Evolutionary conservation across 2,113 vertebrate genomes (phyloP).

Genomic region (Glaucomys volans): DNA sequence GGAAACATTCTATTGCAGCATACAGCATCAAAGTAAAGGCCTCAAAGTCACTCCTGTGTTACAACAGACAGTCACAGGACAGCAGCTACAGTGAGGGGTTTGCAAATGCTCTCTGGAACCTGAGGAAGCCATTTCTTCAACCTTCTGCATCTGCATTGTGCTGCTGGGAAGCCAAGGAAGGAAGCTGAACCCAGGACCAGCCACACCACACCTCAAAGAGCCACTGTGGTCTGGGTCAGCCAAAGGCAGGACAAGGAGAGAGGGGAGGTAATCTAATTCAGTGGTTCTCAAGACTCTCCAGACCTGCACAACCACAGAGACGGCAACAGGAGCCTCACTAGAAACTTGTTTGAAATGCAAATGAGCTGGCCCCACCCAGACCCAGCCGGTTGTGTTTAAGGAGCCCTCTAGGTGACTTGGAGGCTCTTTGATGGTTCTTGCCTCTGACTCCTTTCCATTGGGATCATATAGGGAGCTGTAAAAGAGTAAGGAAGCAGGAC

Average conservation of each 20-base stretch:
- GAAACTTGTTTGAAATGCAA: background rate
- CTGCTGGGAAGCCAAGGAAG: background rate
- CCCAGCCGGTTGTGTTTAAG: too few relatives aligned
- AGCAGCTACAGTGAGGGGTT: background rate
- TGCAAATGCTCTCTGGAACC: background rate
- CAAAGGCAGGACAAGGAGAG: background rate
- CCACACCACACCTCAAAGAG: fast-evolving
- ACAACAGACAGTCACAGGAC: background rate
- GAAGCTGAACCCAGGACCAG: background rate
- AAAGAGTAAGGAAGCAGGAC: background rate
- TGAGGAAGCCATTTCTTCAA: background rate
- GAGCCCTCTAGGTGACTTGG: background rate
- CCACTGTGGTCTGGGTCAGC: fast-evolving
- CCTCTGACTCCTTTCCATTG: background rate
- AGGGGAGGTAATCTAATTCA: background rate
- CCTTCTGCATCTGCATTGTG: background rate
- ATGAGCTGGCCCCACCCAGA: background rate
- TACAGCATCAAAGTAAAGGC: background rate
- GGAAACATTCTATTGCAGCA: background rate
- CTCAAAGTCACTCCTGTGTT: background rate
- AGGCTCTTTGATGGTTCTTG: background rate
- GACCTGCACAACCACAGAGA: background rate
- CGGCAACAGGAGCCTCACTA: background rate
- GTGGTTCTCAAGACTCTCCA: background rate
- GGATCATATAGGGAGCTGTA: background rate